Evolutionary conservation across 92 coral and sea anemone species (phyloP), one percentile per base, ranked within the genome.

Genomic region (Umimayanthus chanpuru): DNA sequence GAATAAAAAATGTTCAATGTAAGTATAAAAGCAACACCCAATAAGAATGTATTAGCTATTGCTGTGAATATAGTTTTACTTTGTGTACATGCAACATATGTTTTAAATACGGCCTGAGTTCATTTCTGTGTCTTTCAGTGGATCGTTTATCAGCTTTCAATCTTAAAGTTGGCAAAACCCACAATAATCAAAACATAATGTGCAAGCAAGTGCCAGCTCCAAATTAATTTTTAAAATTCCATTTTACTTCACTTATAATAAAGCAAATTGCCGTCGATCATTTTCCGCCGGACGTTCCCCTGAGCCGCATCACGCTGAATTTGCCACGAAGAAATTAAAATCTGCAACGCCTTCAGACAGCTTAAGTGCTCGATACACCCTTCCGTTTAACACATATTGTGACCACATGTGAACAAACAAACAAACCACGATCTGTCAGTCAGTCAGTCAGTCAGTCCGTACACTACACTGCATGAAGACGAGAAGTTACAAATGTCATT

Each of bases 71-170:
- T 20, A 20, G 15, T 36, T 3, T 18, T 38, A 12, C 10, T 75
- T 75, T 38, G 18, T 38, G 78, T 18, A 75, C 53, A 75, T 75
- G 79, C 53, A 75, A 75, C 79, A 38, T 75, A 75, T 75, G 79
- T 39, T 43, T 25, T 39, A 12, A 53, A 53, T 74, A 36, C 18
- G n/a, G 29, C 36, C 21, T 28, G 25, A 74, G 9, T 74, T 74
- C 47, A 36, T 75, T 36, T 40, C 16, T n/a, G 7, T 75, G 12
- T 75, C 47, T 73, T 73, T 18, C 68, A 61, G 68, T 26, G 26
- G n/a, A 11, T 75, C 26, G 79, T 43, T 75, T 75, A 75, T 75
- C 50, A 75, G 53, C 49, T 16, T 18, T 36, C 14, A 21, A 36
- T 74, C 44, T 32, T 40, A 36, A 73, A 14, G 12, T 28, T 75